Percentiles rank a stretch among this genome's conserved stretches.
phyloP scores from a whole-genome alignment of 1,140 invertebrate species.

The Drosophila mojavensis region DNA sequence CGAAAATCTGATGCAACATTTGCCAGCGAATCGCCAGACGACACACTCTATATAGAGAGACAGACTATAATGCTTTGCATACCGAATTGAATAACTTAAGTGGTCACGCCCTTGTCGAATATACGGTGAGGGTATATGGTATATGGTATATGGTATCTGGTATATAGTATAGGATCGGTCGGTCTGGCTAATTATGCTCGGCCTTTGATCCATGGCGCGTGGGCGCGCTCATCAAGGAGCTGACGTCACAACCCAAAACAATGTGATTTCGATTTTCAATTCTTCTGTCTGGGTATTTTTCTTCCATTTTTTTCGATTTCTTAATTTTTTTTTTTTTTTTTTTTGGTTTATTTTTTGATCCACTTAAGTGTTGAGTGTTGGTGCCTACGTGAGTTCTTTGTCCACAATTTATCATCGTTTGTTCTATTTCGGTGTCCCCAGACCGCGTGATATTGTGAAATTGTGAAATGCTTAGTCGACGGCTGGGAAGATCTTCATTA shows the following conservation, averaged over 20 bases:
- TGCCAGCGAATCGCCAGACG: slow-evolving; percentile 50
- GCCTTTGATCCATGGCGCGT: slow-evolving; percentile 43
- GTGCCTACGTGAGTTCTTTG: slow-evolving; percentile 34
- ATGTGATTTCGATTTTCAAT: slow-evolving; percentile 31
- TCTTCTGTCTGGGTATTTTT: neutral
- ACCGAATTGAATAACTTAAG: slow-evolving; percentile 67
- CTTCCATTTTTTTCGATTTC: neutral
- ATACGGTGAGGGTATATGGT: slow-evolving; percentile 2
- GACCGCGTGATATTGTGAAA: slow-evolving; percentile 73
- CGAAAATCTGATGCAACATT: slow-evolving; percentile 71
- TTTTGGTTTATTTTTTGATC: neutral
- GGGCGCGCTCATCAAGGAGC: slow-evolving; percentile 26
- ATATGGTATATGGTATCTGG: too few species aligned
- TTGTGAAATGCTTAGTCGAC: slow-evolving; percentile 23
- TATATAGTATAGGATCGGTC: neutral
- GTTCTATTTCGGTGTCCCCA: slow-evolving; percentile 50
- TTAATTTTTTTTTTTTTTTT: neutral
- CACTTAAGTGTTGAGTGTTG: slow-evolving; percentile 7
- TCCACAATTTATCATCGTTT: slow-evolving; percentile 23
- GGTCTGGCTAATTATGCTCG: slow-evolving; percentile 3
- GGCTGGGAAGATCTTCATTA: slow-evolving; percentile 4
- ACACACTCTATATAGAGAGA: neutral
- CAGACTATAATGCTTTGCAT: slow-evolving; percentile 31
- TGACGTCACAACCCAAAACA: slow-evolving; percentile 59
- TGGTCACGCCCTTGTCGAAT: slow-evolving; percentile 55